Percentiles rank a stretch among this genome's conserved stretches.
Conservation (phyloP, 2,797 vertebrate species). For the Eurystomus glaucurus region DNA sequence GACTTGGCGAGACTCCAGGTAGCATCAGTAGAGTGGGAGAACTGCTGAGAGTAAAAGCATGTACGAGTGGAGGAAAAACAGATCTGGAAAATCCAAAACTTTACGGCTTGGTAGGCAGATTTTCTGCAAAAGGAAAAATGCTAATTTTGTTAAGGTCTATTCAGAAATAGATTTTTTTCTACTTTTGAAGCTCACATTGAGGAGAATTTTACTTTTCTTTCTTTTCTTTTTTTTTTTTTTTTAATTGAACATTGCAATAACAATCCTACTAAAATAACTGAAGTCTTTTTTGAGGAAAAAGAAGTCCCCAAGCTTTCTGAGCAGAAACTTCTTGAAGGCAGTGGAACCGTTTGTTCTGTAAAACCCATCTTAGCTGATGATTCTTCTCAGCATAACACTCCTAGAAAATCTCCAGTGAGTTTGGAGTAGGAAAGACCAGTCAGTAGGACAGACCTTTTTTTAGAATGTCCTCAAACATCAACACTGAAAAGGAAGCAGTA, state of each 20-base stretch:
- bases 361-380: background rate
- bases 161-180: background rate
- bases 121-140: background rate
- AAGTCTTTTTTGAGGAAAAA: background rate
- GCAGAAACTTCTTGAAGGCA: background rate
- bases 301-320: background rate
- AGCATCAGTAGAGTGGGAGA: background rate
- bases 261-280: background rate
- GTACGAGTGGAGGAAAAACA: background rate
- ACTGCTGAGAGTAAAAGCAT: background rate
- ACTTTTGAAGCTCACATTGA: background rate
- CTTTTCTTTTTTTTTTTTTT: background rate
- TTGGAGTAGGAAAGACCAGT: background rate
- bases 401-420: background rate
- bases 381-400: background rate
- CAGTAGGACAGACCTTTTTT: background rate
- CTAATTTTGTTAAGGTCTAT: background rate
- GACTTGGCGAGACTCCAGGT: background rate
- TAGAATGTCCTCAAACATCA: background rate
- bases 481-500: background rate
- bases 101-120: background rate
- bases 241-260: background rate
- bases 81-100: background rate
- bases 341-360: background rate
- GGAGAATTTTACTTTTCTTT: background rate